Evolutionary conservation across 2,113 vertebrate species (phyloP).

Genomic region (Macaca fascicularis): DNA sequence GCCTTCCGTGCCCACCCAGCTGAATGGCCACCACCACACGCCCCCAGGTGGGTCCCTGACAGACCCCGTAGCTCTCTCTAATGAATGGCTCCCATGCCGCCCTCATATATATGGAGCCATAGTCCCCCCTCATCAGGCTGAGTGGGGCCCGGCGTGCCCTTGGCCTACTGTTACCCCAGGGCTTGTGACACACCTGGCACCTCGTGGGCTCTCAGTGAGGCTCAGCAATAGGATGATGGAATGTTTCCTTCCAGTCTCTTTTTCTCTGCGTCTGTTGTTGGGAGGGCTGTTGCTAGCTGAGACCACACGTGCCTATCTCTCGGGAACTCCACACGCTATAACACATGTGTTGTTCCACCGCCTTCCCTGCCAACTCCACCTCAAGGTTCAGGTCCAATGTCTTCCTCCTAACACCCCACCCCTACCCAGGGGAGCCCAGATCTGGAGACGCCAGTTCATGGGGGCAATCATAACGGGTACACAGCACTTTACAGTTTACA

Average conservation of each 20-base stretch:
- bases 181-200: background rate
- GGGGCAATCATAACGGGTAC: rapidly evolving
- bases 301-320: background rate
- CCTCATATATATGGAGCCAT: rapidly evolving
- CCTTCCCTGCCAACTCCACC: background rate
- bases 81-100: too few species aligned
- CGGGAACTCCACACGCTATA: background rate
- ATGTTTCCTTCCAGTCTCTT: background rate
- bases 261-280: rapidly evolving
- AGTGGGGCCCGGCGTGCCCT: rapidly evolving
- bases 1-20: background rate
- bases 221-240: rapidly evolving
- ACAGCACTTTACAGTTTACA: background rate
- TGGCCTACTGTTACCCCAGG: background rate
- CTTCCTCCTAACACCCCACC: background rate
- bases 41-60: rapidly evolving
- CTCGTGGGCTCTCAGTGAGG: background rate
- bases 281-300: background rate
- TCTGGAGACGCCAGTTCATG: rapidly evolving
- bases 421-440: background rate
- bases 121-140: background rate
- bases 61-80: background rate
- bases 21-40: rapidly evolving
- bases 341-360: rapidly evolving
- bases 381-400: background rate